A percentile compares a stretch with the other conserved stretches of the same genome.
Conservation (phyloP, 2,797 vertebrate genomes). For the Hyperoplus immaculatus region DNA sequence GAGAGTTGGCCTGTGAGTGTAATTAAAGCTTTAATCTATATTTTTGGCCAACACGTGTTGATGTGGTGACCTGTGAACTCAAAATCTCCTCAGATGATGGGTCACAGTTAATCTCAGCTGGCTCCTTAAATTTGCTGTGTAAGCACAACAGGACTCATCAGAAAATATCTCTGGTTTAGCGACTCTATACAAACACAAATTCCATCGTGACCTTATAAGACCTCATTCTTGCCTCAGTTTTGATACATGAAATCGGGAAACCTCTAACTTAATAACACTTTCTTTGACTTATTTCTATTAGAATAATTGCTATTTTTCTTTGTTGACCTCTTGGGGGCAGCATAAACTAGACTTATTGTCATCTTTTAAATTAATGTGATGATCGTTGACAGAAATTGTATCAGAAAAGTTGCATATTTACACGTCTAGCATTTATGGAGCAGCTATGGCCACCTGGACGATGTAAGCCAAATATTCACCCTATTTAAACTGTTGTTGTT, state of each 20-base stretch:
- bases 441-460: neutral
- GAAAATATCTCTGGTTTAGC: neutral
- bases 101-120: constrained; percentile 68
- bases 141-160: constrained; percentile 3
- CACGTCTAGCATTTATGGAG: too few species aligned
- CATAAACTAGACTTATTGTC: neutral
- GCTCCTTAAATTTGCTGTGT: constrained; percentile 32
- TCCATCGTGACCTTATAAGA: neutral
- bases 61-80: constrained; percentile 61
- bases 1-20: constrained; percentile 53
- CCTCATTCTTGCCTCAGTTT: neutral
- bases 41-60: constrained; percentile 60
- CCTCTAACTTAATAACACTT: neutral
- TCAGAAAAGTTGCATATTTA: too few species aligned
- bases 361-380: neutral
- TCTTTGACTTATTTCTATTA: neutral
- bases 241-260: neutral
- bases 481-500: neutral
- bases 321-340: neutral
- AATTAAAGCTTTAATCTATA: constrained; percentile 77
- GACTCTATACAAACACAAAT: neutral
- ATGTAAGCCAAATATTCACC: neutral
- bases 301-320: neutral
- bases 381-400: too few species aligned
- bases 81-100: constrained; percentile 66